Evolutionary conservation across 2,113 vertebrate genomes (phyloP).

Genomic region (Thryonomys swinderianus): DNA sequence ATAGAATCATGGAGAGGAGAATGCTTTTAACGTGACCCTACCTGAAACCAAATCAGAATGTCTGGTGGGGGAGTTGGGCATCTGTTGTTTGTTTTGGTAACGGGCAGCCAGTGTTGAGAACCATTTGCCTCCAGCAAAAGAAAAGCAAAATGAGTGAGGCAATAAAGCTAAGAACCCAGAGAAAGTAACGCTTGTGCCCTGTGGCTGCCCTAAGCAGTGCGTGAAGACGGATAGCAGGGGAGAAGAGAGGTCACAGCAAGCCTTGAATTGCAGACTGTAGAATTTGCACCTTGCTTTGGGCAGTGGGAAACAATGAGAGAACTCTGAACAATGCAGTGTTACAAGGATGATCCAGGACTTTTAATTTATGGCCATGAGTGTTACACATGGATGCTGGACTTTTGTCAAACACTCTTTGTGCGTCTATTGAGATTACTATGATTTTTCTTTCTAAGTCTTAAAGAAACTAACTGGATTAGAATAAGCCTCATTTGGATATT

Average conservation of each 20-base stretch:
- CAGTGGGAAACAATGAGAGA: not conserved
- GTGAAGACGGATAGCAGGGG: not conserved
- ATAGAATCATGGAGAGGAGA: not conserved
- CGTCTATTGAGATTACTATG: not conserved
- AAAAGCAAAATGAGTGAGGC: not conserved
- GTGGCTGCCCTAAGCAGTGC: too few relatives aligned
- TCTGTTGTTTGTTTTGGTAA: not conserved
- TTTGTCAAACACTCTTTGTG: not conserved
- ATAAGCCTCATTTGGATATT: not conserved
- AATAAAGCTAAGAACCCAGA: not conserved
- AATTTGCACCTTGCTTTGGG: not conserved
- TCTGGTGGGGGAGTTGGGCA: not conserved
- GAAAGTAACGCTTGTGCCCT: not conserved
- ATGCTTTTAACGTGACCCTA: not conserved
- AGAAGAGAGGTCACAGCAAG: not conserved
- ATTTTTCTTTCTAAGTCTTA: not conserved
- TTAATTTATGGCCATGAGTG: not conserved
- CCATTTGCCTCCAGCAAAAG: not conserved
- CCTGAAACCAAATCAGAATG: not conserved
- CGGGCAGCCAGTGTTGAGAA: not conserved
- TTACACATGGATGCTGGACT: not conserved
- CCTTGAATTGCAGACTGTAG: not conserved
- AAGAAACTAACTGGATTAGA: not conserved
- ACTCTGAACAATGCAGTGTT: not conserved
- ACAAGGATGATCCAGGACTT: not conserved